Base-by-base conservation (phyloP, 1,140 invertebrate genomes). In the Trinorchestia longiramus region DNA sequence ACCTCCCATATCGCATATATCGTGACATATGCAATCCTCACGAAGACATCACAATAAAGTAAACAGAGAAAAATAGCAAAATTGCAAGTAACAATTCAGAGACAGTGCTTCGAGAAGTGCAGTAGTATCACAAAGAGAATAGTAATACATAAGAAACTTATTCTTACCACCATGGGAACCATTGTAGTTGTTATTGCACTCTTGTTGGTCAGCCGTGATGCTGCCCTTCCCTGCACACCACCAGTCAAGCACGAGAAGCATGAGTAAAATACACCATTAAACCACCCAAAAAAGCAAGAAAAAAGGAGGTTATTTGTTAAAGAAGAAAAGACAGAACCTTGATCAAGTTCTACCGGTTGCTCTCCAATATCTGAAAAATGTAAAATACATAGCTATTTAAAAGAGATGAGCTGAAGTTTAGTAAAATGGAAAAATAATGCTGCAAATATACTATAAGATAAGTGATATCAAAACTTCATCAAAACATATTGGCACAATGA, bases 181-280 rank as follows among this genome's bases (percentile, higher is more conserved):
- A 94, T 88, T 88, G 44, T 95, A 62, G 87, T 88, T 95, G 95
- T 95, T 95, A 88, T 95, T 95, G 95, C 87, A 87, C 95, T 88
- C 95, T 95, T 87, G 95, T 88, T 44, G n/a, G 47, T 43, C 44
- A 95, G 95, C 95, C 53, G n/a, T 15, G n/a, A 43, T 87, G 95
- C 40, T 43, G 41, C 95, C 57, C 87, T 95, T 95, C 41, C 95
- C 95, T 95, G 95, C 57, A 88, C 57, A 95, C n/a, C 95, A 95
- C 36, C 43, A 90, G 15, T 36, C 11, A 90, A 41, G 28, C 88
- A 90, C 0, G 87, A 42, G 41, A 90, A 90, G 43, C 43, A 90
- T 90, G 88, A 90, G 87, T 87, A 87, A 28, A 90, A 90, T 77
- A 28, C 62, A 77, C 15, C 62, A 53, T 53, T 53, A 77, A 36